Base-by-base conservation (phyloP, 2,888 invertebrate genomes). In the Caenorhabditis uteleia region DNA sequence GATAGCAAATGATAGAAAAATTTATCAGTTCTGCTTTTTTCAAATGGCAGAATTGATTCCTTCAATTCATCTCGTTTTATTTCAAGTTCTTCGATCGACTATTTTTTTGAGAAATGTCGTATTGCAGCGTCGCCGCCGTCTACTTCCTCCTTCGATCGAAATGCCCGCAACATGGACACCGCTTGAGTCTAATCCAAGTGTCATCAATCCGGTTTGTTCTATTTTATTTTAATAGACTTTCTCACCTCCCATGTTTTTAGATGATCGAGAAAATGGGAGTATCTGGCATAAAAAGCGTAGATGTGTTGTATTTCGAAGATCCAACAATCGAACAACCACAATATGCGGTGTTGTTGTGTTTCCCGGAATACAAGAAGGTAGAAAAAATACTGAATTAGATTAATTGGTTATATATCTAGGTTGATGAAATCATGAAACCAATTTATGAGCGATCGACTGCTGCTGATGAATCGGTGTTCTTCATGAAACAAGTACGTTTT, bases 221-320 rank as follows among this genome's bases (percentile, higher is more conserved):
- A n/a, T 39, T 34, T 26, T 40, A 29, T 31, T 23, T 25, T 36
- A 38, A 16, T 42, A 33, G 38, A 45, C 36, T 38, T 38, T 43
- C 39, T 53, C 42, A 18, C 16, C 14, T 43, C 31, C 12, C 14
- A 31, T n/a, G n/a, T 48, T 64, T 73, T 68, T 46, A 79, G 79
- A 79, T 78, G 55, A 60, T 82, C 42, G 42, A 54, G 8, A 78
- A 78, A 48, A 68, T 82, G 55, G 81, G 78, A 39, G 74, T 81
- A n/a, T 65, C 34, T 39, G 74, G 74, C 65, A 73, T 75, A 89
- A 88, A 88, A 71, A 87, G 95, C 64, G 89, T 90, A n/a, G 97
- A 98, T 87, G 91, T 98, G 8, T 91, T 90, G 85, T 92, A 94
- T 0, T 86, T 95, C 75, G 97, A 97, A 67, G 87, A 89, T 3